Evolutionary conservation across 1,140 invertebrate species (phyloP).

Genomic region (Sitophilus oryzae): DNA sequence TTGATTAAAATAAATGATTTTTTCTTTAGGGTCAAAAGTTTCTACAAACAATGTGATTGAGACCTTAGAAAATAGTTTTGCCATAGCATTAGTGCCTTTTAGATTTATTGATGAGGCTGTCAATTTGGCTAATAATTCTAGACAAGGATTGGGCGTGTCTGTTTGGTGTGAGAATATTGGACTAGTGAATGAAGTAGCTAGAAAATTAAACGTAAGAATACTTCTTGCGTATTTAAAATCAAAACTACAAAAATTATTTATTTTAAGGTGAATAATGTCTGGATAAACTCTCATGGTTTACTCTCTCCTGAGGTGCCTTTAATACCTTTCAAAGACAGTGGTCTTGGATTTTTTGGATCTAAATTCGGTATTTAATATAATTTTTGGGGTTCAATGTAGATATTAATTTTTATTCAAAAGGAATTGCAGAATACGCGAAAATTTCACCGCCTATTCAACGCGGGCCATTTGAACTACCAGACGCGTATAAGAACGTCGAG

Average conservation of each 20-base stretch:
- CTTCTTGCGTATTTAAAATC: no score
- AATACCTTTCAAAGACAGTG: conserved; percentile 50
- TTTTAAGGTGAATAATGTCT: conserved; percentile 49
- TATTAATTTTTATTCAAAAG: neutral
- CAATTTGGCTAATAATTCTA: conserved; percentile 51
- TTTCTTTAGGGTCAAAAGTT: conserved; percentile 30
- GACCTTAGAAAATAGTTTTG: conserved; percentile 36
- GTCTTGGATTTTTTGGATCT: conserved; percentile 44
- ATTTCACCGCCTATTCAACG: no score
- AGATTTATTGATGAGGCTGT: conserved; percentile 57
- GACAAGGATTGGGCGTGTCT: conserved; percentile 49
- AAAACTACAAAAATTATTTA: conserved; percentile 4
- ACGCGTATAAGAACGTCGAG: conserved; percentile 44
- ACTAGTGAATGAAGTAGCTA: conserved; percentile 51
- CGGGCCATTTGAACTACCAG: no score
- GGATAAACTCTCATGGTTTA: conserved; percentile 54
- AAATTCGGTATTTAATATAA: conserved; percentile 35
- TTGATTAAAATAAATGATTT: no score
- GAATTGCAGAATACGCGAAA: neutral
- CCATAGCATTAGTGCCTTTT: conserved; percentile 51
- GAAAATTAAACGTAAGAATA: conserved; percentile 41
- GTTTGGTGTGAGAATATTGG: conserved; percentile 56
- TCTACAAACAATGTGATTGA: conserved; percentile 39
- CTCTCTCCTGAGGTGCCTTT: conserved; percentile 50
- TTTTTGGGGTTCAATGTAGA: conserved; percentile 1